Base-by-base conservation (phyloP, 2,797 vertebrate genomes). In the Spinibarbus caldwelli region DNA sequence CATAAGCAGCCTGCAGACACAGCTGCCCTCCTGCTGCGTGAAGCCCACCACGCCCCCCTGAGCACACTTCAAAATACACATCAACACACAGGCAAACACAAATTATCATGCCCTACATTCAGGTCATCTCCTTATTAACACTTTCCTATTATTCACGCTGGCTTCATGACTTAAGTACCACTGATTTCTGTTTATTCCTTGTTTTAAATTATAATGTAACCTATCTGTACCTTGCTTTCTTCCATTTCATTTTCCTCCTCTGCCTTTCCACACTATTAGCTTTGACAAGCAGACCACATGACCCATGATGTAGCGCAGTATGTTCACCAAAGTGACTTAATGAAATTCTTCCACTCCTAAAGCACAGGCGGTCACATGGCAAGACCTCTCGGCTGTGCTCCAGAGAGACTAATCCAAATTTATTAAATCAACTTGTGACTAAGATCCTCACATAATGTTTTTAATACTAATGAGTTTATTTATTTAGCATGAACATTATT, bases 31-130 rank as follows among this genome's bases (percentile, higher is more conserved):
- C 72, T 64, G 82, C 82, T 54, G 78, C 45, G 49, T 26, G 21
- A 79, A 85, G 26, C 26, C 49, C 67, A 78, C 52, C 76, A 85
- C 76, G 52, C 66, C 85, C 70, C 59, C 62, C 80, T 12, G 26
- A 77, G 31, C 54, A 43, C 26, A 45, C 68, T 62, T 78, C 29
- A 70, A 77, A 82, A 81, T 57, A 82, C 78, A 76, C 26, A 23
- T 67, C 71, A 72, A 82, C 78, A 82, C 31, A 76, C 64, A 78
- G 36, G 45, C 82, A 84, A 84, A 84, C 82, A 83, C 57, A n/a
- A 79, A 85, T 70, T 62, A 85, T 47, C 76, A 59, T 85, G 83
- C 41, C 66, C 76, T 85, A 85, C 83, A 79, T 85, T 79, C 83
- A 71, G 66, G 12, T 78, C 72, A 83, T 26, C 57, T 64, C 41